Conservation (phyloP, 1,140 invertebrate genomes). For the Antheraea mylitta region DNA sequence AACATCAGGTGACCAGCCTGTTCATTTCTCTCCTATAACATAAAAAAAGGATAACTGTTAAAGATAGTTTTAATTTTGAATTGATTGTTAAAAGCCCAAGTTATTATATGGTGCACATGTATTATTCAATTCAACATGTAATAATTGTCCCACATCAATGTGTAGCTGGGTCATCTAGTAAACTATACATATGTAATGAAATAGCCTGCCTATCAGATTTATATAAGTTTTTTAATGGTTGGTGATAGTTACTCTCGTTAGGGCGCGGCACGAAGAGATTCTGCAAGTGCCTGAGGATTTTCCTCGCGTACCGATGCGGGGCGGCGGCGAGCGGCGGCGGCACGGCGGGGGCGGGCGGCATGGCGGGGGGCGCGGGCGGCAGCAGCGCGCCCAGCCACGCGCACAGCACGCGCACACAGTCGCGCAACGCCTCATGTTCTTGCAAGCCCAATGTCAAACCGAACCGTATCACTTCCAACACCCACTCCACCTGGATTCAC, state of each 20-base stretch:
- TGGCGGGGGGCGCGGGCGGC: constrained; percentile 84
- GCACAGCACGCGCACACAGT: constrained; percentile 98
- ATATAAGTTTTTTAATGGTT: constrained; percentile 37
- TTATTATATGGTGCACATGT: too few species aligned
- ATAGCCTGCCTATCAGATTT: too few species aligned
- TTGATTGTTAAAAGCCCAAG: too few species aligned
- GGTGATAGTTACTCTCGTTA: constrained; percentile 88
- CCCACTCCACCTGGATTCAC: constrained; percentile 85
- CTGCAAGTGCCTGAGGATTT: constrained; percentile 95
- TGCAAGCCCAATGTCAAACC: constrained; percentile 92
- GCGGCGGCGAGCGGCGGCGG: constrained; percentile 93
- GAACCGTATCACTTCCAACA: constrained; percentile 96
- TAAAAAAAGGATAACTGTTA: too few species aligned
- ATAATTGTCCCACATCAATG: too few species aligned
- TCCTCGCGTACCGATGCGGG: constrained; percentile 94
- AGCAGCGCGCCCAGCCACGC: constrained; percentile 96
- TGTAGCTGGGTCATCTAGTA: too few species aligned
- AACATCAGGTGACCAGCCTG: too few species aligned
- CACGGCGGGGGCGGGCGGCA: constrained; percentile 87
- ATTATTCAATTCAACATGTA: too few species aligned
- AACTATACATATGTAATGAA: too few species aligned
- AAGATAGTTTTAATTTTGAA: too few species aligned
- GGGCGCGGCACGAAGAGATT: constrained; percentile 96
- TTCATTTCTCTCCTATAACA: too few species aligned
- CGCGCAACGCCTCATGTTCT: constrained; percentile 96